Evolutionary conservation across 2,888 invertebrate species (phyloP), one percentile per base, ranked within the genome.

Genomic region (Habrosyne pyritoides): DNA sequence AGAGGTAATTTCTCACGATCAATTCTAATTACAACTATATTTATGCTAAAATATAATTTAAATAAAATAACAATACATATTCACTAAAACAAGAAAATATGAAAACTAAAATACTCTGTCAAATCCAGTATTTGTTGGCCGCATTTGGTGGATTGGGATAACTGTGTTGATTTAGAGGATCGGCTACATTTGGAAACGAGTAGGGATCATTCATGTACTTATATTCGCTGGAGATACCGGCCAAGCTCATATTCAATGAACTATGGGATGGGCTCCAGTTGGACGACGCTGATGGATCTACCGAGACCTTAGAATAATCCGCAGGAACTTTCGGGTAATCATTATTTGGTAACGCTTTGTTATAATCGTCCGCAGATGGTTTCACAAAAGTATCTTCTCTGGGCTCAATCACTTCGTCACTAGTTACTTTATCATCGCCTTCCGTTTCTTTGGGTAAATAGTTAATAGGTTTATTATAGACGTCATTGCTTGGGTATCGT

Each of bases 301-400:
- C 75, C 18, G 92, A 65, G 42, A 92, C 81, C 80, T 93, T 93
- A 51, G 93, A 90, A 70, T 91, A 92, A 72, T 92, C 91, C 62
- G 92, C 82, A 79, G 91, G 88, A 81, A 89, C 82, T 85, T 94
- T 94, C 14, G 94, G 91, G 69, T 94, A 94, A 72, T 94, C 94
- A 69, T 75, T 86, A 72, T 75, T 86, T 79, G 87, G 86, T 84
- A 89, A 83, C 69, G 86, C 69, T 78, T 91, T 91, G 58, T 71
- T 77, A 60, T 90, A 93, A 53, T 92, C 91, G 51, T 86, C 89
- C 47, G 75, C 75, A 49, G 83, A 64, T 18, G 86, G 72, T 73
- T 93, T 93, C 2, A 79, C 83, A 61, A 84, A 93, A 33, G 80
- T 61, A 55, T 91, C 91, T 24, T 90, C 88, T 73, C 91, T 83